Conservation (phyloP, 2,888 invertebrate genomes). For the Mythimna ferrago region DNA sequence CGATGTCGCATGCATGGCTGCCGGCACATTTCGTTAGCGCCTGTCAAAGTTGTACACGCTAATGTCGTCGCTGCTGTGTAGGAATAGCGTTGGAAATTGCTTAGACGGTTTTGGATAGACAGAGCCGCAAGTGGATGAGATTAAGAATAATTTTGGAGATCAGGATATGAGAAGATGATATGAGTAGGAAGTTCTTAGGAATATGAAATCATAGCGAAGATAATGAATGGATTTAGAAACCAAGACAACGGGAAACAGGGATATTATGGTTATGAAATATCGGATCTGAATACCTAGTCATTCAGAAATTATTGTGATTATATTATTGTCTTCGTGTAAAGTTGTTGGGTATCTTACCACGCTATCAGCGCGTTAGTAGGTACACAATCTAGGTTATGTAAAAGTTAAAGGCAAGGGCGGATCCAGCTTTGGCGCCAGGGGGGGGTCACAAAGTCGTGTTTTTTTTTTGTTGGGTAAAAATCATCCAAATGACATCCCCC, state of each 20-base stretch:
- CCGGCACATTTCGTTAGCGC: slow-evolving; percentile 48
- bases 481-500: no score
- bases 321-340: no score
- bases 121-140: slow-evolving; percentile 20
- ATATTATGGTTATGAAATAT: no score
- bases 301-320: no score
- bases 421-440: no score
- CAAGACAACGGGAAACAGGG: neutral
- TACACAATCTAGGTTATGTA: no score
- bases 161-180: neutral
- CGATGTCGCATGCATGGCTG: slow-evolving; percentile 48
- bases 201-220: neutral
- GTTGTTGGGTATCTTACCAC: no score
- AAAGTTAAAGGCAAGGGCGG: no score
- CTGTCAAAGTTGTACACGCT: slow-evolving; percentile 54
- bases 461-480: no score
- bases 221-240: neutral
- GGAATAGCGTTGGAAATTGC: slow-evolving; percentile 54
- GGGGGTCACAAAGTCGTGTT: no score
- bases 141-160: slow-evolving; percentile 26
- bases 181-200: neutral
- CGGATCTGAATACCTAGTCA: no score
- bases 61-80: slow-evolving; percentile 44
- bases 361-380: no score
- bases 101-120: slow-evolving; percentile 24